Percentiles rank a stretch among this genome's conserved stretches.
phyloP scores from a whole-genome alignment of 92 coral and sea anemone species.

The Epizoanthus illoricatus region DNA sequence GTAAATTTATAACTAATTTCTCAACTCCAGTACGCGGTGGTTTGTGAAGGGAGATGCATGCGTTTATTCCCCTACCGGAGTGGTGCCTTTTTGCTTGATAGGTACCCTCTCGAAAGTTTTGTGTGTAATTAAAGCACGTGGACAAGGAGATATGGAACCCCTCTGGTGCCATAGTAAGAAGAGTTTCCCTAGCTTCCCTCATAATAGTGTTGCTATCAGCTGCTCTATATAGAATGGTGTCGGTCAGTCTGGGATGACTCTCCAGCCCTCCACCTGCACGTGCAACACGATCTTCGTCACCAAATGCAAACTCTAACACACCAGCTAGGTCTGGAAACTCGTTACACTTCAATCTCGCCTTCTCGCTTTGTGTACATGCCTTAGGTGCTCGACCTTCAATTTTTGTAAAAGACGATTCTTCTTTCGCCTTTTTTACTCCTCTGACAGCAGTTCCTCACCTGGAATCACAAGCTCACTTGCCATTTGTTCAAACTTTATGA shows the following conservation, averaged over 20 bases:
- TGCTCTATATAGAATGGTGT: conserved; percentile 29
- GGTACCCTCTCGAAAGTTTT: conserved; percentile 44
- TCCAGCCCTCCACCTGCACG: conserved; percentile 53
- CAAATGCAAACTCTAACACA: conserved; percentile 45
- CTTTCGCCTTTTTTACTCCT: conserved; percentile 37
- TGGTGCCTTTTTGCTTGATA: conserved; percentile 52
- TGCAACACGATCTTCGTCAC: conserved; percentile 30
- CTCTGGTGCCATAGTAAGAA: conserved; percentile 41
- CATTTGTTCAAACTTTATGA: conserved; percentile 30
- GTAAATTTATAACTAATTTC: conserved; percentile 60
- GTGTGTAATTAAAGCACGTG: conserved; percentile 58
- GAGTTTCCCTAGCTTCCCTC: conserved; percentile 53
- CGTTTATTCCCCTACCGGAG: conserved; percentile 55
- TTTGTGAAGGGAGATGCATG: conserved; percentile 62
- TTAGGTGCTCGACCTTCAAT: conserved; percentile 51
- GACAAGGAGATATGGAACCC: conserved; percentile 43
- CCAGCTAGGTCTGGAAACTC: conserved; percentile 54
- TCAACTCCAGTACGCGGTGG: conserved; percentile 68
- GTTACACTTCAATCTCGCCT: conserved; percentile 45
- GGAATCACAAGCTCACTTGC: conserved; percentile 17
- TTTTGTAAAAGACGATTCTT: conserved; percentile 44
- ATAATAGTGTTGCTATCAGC: conserved; percentile 43
- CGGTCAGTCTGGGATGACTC: conserved; percentile 51
- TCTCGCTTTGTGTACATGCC: conserved; percentile 41
- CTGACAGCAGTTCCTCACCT: conserved; percentile 18